Evolutionary conservation across 2,888 invertebrate species (phyloP).

Genomic region (Drosophila fulvimacula): DNA sequence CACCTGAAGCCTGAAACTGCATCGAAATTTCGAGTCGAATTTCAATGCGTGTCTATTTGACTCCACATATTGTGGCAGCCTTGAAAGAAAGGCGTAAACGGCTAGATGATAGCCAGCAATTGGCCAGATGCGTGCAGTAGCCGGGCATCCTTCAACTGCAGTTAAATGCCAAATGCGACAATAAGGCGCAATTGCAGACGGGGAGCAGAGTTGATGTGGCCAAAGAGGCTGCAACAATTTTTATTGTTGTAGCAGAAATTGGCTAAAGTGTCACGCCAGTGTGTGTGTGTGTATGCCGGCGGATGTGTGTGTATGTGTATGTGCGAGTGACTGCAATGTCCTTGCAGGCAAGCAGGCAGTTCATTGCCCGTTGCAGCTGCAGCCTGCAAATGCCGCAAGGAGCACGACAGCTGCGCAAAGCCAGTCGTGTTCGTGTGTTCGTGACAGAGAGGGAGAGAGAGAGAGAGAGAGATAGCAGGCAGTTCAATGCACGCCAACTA

Average conservation of each 20-base stretch:
- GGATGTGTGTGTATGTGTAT: conserved; percentile 21
- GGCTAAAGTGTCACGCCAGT: conserved; percentile 39
- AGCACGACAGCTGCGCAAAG: conserved; percentile 33
- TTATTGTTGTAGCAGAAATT: conserved; percentile 55
- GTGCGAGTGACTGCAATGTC: conserved; percentile 61
- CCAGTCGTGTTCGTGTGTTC: background rate
- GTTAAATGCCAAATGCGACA: conserved; percentile 69
- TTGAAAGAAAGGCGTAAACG: conserved; percentile 19
- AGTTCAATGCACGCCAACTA: conserved; percentile 72
- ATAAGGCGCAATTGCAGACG: conserved; percentile 30
- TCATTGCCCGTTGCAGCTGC: conserved; percentile 68
- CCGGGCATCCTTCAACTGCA: conserved; percentile 68
- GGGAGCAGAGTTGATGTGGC: no score
- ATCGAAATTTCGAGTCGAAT: conserved; percentile 11
- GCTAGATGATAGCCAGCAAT: conserved; percentile 4
- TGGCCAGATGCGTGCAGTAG: conserved; percentile 16
- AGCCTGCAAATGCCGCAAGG: conserved; percentile 53
- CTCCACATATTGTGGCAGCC: conserved; percentile 12
- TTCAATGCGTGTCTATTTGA: background rate
- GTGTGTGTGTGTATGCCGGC: conserved; percentile 10
- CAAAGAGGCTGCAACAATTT: conserved; percentile 29
- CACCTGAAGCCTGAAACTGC: background rate
- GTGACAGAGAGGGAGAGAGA: background rate
- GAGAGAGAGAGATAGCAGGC: conserved; percentile 14
- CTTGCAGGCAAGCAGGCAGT: conserved; percentile 64